Evolutionary conservation across 2,113 vertebrate genomes (phyloP).

Genomic region (Stegastes partitus): DNA sequence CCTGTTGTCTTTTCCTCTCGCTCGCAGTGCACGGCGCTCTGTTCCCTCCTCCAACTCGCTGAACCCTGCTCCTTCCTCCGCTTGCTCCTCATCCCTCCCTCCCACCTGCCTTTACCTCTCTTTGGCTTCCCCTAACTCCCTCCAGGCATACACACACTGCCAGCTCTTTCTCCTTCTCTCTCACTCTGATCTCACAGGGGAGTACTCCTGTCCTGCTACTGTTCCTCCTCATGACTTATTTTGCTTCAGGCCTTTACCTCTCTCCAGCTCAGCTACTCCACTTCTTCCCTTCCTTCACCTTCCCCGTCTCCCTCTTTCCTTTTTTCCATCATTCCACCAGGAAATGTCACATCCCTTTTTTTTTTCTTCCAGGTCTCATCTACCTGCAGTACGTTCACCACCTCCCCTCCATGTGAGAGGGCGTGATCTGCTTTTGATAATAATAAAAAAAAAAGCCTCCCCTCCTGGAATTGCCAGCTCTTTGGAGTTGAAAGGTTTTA

Average conservation of each 20-base stretch:
- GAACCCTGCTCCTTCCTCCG: constrained; percentile 37
- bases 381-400: neutral
- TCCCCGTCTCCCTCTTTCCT: neutral
- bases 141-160: constrained; percentile 58
- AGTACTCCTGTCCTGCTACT: constrained; percentile 66
- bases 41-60: constrained; percentile 22
- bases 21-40: constrained; percentile 7
- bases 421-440: constrained; percentile 21
- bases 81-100: constrained; percentile 33
- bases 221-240: constrained; percentile 51
- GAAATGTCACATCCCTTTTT: constrained; percentile 8
- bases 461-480: constrained; percentile 17
- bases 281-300: constrained; percentile 22
- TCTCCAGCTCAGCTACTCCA: constrained; percentile 18
- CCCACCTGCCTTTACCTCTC: constrained; percentile 43
- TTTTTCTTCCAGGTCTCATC: constrained; percentile 2
- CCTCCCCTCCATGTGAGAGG: neutral
- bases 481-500: constrained; percentile 43
- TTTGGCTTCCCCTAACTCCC: constrained; percentile 62
- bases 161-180: constrained; percentile 53
- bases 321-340: constrained; percentile 8
- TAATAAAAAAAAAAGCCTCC: neutral
- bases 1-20: constrained; percentile 28
- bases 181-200: constrained; percentile 69
- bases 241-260: constrained; percentile 50